These are phyloP conservation scores for Meda fulgida DNA, from an alignment of 2,797 vertebrate species.

Conservation along the genomic window DNA sequence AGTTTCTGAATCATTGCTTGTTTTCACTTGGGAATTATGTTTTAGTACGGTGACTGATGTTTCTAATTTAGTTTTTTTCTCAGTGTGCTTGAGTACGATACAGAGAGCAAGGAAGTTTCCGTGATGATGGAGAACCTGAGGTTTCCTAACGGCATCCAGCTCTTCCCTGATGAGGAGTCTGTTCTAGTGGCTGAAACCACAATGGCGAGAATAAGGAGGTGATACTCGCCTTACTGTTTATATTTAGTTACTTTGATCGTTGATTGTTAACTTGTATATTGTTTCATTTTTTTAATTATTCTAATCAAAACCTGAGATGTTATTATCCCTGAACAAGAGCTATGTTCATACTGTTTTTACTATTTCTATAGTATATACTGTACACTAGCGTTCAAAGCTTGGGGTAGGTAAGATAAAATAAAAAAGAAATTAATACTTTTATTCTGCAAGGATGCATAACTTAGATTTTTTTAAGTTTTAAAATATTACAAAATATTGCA, in stretches of 20 bases:
- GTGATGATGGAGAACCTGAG: constrained; percentile 91
- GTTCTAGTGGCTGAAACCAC: constrained; percentile 91
- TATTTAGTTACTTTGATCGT: background rate
- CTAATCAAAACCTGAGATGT: background rate
- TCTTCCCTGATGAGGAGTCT: constrained; percentile 92
- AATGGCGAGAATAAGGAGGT: constrained; percentile 95
- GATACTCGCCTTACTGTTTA: background rate
- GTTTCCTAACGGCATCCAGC: constrained; percentile 93
- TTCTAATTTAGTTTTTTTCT: constrained; percentile 2
- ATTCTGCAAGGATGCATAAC: background rate
- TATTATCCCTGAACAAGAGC: background rate
- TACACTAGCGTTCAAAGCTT: background rate
- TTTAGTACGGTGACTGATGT: background rate
- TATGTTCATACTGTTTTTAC: too few relatives aligned
- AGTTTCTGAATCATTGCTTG: background rate
- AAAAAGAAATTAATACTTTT: background rate
- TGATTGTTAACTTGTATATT: background rate
- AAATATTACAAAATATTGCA: background rate
- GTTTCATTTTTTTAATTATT: background rate
- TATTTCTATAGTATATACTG: background rate
- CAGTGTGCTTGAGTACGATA: constrained; percentile 92
- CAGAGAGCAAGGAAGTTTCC: constrained; percentile 83
- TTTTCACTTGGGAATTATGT: background rate
- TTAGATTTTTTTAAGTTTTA: background rate
- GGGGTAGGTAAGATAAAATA: background rate